Evolutionary conservation across 2,113 vertebrate genomes (phyloP).

Genomic region (Passer montanus): DNA sequence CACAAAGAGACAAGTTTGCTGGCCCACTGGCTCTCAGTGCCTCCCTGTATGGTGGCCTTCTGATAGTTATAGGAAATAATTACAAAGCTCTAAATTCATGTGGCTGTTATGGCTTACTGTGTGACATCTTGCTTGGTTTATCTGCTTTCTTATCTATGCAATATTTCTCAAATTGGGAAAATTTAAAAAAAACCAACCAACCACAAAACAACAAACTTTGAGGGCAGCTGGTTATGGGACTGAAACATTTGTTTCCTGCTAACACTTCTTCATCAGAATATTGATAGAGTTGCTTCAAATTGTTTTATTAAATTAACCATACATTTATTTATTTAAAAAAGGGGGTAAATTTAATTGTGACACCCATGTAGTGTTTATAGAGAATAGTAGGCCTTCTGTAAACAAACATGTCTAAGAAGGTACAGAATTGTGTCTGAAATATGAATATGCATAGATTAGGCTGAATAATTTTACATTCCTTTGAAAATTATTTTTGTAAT

Average conservation of each 20-base stretch:
- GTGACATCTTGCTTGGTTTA: not conserved
- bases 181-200: not conserved
- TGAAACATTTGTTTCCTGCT: not conserved
- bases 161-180: not conserved
- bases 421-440: constrained; percentile 19
- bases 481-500: constrained; percentile 75
- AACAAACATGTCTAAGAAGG: not conserved
- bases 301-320: not conserved
- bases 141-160: not conserved
- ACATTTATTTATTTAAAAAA: not conserved
- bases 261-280: not conserved
- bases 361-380: not conserved
- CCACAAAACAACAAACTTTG: constrained; percentile 10
- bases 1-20: not conserved
- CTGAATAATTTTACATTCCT: constrained; percentile 69
- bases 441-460: constrained; percentile 57
- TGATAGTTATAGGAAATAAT: not conserved
- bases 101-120: not conserved
- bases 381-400: not conserved
- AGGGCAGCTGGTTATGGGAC: constrained; percentile 12
- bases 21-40: not conserved
- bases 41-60: not conserved
- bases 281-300: not conserved
- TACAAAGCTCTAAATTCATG: not conserved
- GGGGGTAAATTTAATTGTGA: not conserved